These are phyloP conservation scores for Zaprionus africanus DNA, from an alignment of 1,140 invertebrate genomes.

Conservation along the genomic window DNA sequence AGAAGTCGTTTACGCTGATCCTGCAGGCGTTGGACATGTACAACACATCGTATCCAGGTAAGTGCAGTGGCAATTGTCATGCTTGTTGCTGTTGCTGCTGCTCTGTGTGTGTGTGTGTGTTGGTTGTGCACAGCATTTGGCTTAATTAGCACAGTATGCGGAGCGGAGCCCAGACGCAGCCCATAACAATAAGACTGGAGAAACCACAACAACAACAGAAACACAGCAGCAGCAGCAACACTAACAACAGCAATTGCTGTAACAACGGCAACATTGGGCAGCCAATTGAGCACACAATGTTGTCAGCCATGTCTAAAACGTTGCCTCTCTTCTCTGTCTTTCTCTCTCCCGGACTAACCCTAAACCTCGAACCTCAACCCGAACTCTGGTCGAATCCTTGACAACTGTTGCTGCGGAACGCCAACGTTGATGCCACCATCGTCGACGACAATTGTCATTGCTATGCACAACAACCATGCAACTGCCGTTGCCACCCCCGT, in stretches of 20 bases:
- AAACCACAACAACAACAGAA: neutral
- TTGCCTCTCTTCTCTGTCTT: slow-evolving; percentile 28
- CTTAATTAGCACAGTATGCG: slow-evolving; percentile 70
- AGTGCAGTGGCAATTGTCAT: slow-evolving; percentile 83
- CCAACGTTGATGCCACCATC: slow-evolving; percentile 80
- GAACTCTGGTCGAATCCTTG: slow-evolving; percentile 26
- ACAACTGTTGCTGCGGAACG: slow-evolving; percentile 61
- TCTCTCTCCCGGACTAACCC: slow-evolving; percentile 19
- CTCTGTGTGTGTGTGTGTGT: slow-evolving; percentile 39
- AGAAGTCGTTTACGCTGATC: slow-evolving; percentile 96
- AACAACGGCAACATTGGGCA: slow-evolving; percentile 37
- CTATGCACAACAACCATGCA: slow-evolving; percentile 37
- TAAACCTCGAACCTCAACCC: slow-evolving; percentile 20
- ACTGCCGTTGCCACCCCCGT: slow-evolving; percentile 18
- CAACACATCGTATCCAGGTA: slow-evolving; percentile 89
- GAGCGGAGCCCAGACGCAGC: slow-evolving; percentile 17
- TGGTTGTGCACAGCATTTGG: slow-evolving; percentile 56
- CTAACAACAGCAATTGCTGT: slow-evolving; percentile 21
- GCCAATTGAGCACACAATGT: slow-evolving; percentile 60
- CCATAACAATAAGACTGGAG: slow-evolving; percentile 53
- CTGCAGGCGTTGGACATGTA: slow-evolving; percentile 94
- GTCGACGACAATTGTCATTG: slow-evolving; percentile 69
- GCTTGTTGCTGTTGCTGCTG: slow-evolving; percentile 19
- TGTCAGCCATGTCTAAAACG: slow-evolving; percentile 70
- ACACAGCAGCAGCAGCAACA: slow-evolving; percentile 13